Conservation (phyloP, 1,140 invertebrate genomes). For the Drosophila pseudoobscura region DNA sequence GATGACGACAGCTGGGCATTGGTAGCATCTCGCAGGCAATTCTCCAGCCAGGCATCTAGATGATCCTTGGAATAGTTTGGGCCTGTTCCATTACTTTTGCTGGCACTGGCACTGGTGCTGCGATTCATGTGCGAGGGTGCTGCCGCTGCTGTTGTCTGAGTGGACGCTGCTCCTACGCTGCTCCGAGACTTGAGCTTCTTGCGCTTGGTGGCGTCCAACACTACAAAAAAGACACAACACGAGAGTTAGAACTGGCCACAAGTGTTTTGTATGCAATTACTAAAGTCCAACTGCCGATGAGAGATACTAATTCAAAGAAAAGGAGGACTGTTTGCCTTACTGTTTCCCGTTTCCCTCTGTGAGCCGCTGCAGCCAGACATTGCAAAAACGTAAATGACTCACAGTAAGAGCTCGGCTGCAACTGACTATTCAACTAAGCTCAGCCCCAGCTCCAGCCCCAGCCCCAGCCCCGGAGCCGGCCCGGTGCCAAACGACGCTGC, state of each 20-base stretch:
- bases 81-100: conserved; percentile 30
- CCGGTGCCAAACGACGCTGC: not conserved
- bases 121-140: too few relatives aligned
- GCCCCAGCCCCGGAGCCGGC: too few relatives aligned
- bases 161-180: conserved; percentile 19
- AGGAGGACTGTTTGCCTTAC: not conserved
- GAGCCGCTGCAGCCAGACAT: conserved; percentile 37
- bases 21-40: conserved; percentile 76
- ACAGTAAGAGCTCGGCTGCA: conserved; percentile 14
- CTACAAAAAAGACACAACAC: conserved; percentile 18
- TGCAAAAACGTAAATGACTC: conserved; percentile 69
- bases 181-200: conserved; percentile 78
- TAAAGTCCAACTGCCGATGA: too few relatives aligned
- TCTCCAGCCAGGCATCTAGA: conserved; percentile 80
- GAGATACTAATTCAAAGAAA: not conserved
- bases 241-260: not conserved
- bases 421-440: conserved; percentile 5
- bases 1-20: conserved; percentile 77
- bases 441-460: not conserved
- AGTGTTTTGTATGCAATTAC: too few relatives aligned
- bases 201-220: conserved; percentile 61
- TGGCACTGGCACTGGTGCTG: conserved; percentile 13
- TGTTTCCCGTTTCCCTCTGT: conserved; percentile 1
- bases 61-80: conserved; percentile 75
- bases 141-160: conserved; percentile 13